Base-by-base conservation (phyloP, 2,888 invertebrate genomes). In the Tetranychus truncatus region DNA sequence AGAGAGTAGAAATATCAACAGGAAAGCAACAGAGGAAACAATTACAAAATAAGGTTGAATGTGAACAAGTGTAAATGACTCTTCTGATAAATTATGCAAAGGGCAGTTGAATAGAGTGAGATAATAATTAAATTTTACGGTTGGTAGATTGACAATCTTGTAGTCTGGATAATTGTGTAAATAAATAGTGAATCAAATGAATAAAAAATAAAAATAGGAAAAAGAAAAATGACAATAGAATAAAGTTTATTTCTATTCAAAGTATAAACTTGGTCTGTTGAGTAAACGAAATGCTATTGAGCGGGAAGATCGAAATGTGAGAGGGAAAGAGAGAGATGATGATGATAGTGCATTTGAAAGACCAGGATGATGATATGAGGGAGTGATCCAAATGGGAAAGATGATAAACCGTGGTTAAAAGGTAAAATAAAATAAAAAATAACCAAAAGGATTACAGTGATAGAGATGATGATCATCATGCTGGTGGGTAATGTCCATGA, bases 261-360 rank as follows among this genome's bases (percentile, higher is more conserved):
- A 55, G 55, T 15, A 15, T 55, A 15, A 55, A 55, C 15, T 55
- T 55, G 55, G 15, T 15, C 55, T 55, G 55, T 55, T 55, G 55
- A 15, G 15, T 55, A 55, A 55, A 55, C 55, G 55, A 34, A 34
- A 34, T 34, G 34, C 34, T 34, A 55, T 55, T 55, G 55, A 55
- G 55, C 55, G 67, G 24, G 67, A n/a, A 67, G 11, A 9, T 18
- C 8, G n/a, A 67, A 67, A 11, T 18, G 67, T 18, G 67, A 67
- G 67, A 67, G 67, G n/a, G 67, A 67, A 21, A 69, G 69, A 69
- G 69, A 69, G 20, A 69, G 21, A 69, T 9, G 69, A 69, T 9
- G 69, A 69, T 24, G 34, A 69, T 21, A 21, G 8, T 24, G 69
- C 6, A 11, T 20, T 7, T 20, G 66, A 11, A 20, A 15, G 55